Percentiles rank a stretch among this genome's conserved stretches.
phyloP scores from a whole-genome alignment of 53 echinoderm and acorn worm species.

The Pentamera pediparva region DNA sequence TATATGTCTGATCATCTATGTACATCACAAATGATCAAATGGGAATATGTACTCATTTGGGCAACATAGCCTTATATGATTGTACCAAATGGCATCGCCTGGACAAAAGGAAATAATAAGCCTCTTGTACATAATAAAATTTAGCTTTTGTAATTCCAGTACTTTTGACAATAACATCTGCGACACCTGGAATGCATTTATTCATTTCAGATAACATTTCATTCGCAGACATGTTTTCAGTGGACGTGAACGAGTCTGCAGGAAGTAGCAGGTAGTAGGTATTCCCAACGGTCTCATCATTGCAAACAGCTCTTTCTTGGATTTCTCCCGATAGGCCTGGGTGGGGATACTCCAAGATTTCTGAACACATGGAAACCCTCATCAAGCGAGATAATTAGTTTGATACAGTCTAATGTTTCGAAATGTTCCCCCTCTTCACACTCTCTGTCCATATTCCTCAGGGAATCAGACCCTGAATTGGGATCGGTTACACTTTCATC shows the following conservation, averaged over 20 bases:
- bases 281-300: slow-evolving; percentile 53
- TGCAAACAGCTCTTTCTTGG: slow-evolving; percentile 48
- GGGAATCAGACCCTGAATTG: not conserved
- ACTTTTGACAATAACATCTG: too few relatives aligned
- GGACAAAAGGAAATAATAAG: too few relatives aligned
- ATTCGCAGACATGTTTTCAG: slow-evolving; percentile 3
- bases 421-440: not conserved
- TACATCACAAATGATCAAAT: too few relatives aligned
- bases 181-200: too few relatives aligned
- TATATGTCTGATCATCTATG: too few relatives aligned
- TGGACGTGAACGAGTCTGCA: too few relatives aligned
- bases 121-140: too few relatives aligned
- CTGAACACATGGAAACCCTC: slow-evolving; percentile 32
- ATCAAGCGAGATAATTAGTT: slow-evolving; percentile 16
- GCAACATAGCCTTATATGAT: too few relatives aligned
- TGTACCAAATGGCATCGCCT: too few relatives aligned
- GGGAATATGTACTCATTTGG: too few relatives aligned
- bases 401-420: not conserved
- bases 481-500: not conserved
- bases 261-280: too few relatives aligned
- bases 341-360: slow-evolving; percentile 42
- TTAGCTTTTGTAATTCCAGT: too few relatives aligned
- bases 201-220: slow-evolving; percentile 5
- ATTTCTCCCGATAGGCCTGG: slow-evolving; percentile 55
- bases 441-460: not conserved